A percentile compares a stretch with the other conserved stretches of the same genome.
These are phyloP conservation scores for Rhysida immarginata DNA, from an alignment of 1,140 invertebrate genomes.

Conservation along the genomic window DNA sequence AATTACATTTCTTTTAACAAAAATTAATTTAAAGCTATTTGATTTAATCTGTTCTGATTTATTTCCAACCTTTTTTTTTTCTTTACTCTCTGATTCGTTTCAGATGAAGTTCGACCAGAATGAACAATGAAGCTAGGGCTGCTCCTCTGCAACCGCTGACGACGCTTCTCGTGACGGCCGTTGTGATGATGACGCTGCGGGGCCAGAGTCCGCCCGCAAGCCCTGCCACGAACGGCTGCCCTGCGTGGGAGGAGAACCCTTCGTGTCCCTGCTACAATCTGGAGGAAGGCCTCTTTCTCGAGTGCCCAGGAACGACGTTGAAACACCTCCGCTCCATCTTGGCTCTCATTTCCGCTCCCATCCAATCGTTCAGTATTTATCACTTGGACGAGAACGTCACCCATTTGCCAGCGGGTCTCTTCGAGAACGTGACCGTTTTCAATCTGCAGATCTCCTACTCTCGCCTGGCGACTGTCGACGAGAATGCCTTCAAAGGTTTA, in stretches of 20 bases:
- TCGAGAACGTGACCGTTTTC: constrained; percentile 50
- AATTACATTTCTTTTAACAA: too few relatives aligned
- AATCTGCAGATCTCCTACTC: constrained; percentile 62
- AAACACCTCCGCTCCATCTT: constrained; percentile 36
- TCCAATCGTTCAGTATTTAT: constrained; percentile 73
- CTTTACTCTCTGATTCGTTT: too few relatives aligned
- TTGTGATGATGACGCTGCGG: too few relatives aligned
- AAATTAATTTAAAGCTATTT: too few relatives aligned
- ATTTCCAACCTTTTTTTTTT: too few relatives aligned
- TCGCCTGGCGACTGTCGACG: constrained; percentile 51
- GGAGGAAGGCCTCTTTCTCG: constrained; percentile 73
- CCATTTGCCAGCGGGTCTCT: constrained; percentile 48
- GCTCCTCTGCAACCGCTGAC: too few relatives aligned
- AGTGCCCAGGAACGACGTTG: constrained; percentile 65
- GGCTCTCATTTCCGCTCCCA: constrained; percentile 35
- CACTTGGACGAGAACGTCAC: constrained; percentile 60
- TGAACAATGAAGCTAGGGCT: too few relatives aligned
- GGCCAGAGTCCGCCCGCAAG: too few relatives aligned
- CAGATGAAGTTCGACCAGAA: too few relatives aligned
- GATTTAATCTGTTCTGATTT: too few relatives aligned
- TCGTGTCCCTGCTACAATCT: constrained; percentile 80
- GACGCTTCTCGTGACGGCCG: too few relatives aligned
- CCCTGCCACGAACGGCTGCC: too few relatives aligned
- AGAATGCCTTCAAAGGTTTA: constrained; percentile 52
- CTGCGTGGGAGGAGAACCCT: constrained; percentile 49